phyloP scores from a whole-genome alignment of 1,140 invertebrate genomes.

The Oedothorax gibbosus region DNA sequence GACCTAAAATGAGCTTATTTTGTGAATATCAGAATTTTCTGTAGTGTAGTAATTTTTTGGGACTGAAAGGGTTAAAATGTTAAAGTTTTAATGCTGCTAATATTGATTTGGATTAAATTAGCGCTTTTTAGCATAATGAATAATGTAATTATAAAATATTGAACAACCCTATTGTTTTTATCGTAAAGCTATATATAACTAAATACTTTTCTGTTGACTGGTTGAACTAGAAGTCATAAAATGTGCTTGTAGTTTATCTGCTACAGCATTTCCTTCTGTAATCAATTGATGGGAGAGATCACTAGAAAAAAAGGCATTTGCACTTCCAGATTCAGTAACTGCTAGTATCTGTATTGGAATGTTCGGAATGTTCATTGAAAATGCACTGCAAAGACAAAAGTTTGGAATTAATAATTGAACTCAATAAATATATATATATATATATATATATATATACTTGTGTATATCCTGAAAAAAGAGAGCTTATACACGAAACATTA shows the following conservation, averaged over 20 bases:
- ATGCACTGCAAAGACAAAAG: conserved; percentile 78
- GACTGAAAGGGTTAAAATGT: no score
- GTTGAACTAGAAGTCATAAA: conserved; percentile 89
- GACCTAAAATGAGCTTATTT: no score
- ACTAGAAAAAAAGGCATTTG: conserved; percentile 89
- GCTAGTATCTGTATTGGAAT: conserved; percentile 95
- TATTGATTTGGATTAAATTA: neutral
- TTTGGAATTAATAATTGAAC: neutral
- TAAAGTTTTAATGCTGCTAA: no score
- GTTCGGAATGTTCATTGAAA: conserved; percentile 93
- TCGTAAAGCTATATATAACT: neutral
- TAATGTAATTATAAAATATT: neutral
- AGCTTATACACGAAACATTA: no score
- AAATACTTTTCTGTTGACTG: conserved; percentile 84
- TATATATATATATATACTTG: neutral
- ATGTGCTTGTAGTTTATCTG: conserved; percentile 90
- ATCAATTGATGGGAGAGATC: conserved; percentile 90
- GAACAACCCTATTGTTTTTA: neutral
- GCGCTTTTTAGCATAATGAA: neutral
- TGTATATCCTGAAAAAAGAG: no score
- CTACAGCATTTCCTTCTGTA: conserved; percentile 90
- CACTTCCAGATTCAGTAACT: conserved; percentile 84
- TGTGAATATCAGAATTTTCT: no score
- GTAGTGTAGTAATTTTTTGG: no score
- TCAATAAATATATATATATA: neutral